Base-by-base conservation (phyloP, 2,113 vertebrate genomes). In the Plectropomus leopardus region DNA sequence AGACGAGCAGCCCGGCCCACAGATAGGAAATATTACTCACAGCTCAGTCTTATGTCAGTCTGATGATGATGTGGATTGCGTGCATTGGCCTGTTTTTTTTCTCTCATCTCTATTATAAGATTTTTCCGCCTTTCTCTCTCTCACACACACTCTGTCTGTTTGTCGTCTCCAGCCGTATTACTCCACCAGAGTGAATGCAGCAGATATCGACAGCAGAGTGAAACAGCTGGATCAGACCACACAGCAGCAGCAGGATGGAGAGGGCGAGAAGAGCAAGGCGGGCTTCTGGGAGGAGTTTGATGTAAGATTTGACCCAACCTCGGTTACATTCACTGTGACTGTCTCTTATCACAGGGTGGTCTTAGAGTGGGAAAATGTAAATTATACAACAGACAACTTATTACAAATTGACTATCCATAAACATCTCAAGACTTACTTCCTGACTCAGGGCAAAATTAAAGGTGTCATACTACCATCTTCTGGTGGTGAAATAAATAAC, bases 281-380 rank as follows among this genome's bases (percentile, higher is more conserved):
- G 98, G 98, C 65, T 99, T 99, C 94, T 99, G 98, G 98, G 98
- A 99, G 78, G 98, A 99, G 92, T 99, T 99, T 92, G 98, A 99
- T 40, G 97, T 99, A 78, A 94, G 94, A 76, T 23, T 55, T 76
- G 30, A 75, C 1, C 7, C 4, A 1, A 19, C 11, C 7, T 21
- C 0, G 0, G 1, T 68, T 26, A 16, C 10, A 5, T 71, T 70
- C 15, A 26, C 23, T 0, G 1, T 14, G 7, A 9, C 3, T 13
- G 4, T 50, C 71, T 76, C 26, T 48, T n/a, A 40, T 5, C 8
- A 26, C 26, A 26, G 8, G 5, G 9, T 10, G 40, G 0, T 57
- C 23, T 14, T 47, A 5, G 34, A 45, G 42, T 28, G 58, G 7
- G 19, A 21, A 8, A 48, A 63, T 8, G 6, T 28, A 21, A 45